These are phyloP conservation scores for Callorhinus ursinus DNA, from an alignment of 2,113 vertebrate genomes.

Conservation along the genomic window DNA sequence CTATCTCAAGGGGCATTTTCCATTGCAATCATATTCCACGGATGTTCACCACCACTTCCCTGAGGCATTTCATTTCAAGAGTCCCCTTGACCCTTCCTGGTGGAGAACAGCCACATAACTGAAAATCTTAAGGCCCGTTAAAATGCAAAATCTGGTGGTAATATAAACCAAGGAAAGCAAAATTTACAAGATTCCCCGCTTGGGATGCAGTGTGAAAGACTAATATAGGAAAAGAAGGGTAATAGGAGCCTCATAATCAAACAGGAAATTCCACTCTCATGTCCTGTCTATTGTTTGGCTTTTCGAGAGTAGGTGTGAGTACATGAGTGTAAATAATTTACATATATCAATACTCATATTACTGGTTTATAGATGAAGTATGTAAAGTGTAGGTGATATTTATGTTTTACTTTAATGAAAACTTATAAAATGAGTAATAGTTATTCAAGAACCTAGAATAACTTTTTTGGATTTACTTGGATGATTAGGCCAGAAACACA, in stretches of 20 bases:
- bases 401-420: constrained; percentile 75
- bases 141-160: not conserved
- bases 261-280: constrained; percentile 21
- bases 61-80: not conserved
- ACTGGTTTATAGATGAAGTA: constrained; percentile 53
- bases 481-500: constrained; percentile 37
- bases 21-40: not conserved
- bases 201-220: not conserved
- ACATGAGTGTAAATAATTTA: constrained; percentile 57
- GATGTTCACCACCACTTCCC: not conserved
- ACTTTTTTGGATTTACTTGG: constrained; percentile 57
- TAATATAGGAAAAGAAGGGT: not conserved
- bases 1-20: not conserved
- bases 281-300: constrained; percentile 41
- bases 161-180: not conserved
- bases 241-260: not conserved
- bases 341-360: constrained; percentile 66
- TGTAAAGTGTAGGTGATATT: constrained; percentile 61
- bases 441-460: constrained; percentile 62
- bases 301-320: constrained; percentile 55
- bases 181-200: not conserved
- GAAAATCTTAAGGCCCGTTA: not conserved
- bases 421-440: constrained; percentile 70
- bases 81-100: not conserved
- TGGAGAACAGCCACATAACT: not conserved